phyloP scores from a whole-genome alignment of 2,113 vertebrate genomes.

The Tyto alba region DNA sequence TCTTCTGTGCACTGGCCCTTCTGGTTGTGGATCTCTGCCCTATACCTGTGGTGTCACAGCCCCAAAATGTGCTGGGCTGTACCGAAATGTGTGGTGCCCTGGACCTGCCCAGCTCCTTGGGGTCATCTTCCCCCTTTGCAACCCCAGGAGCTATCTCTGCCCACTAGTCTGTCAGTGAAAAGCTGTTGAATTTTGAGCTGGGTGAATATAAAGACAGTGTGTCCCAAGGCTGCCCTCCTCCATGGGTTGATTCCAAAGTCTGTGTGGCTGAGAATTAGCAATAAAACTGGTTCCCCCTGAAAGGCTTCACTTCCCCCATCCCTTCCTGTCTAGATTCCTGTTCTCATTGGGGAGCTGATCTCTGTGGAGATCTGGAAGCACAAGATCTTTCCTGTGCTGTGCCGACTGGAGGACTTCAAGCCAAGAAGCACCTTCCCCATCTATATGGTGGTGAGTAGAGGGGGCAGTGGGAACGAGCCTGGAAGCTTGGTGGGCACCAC shows the following conservation, averaged over 20 bases:
- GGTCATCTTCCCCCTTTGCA: background rate
- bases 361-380: conserved; percentile 91
- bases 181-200: background rate
- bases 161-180: background rate
- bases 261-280: background rate
- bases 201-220: background rate
- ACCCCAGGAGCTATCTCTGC: background rate
- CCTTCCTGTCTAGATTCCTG: conserved; percentile 75
- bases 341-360: conserved; percentile 86
- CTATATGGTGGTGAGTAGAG: conserved; percentile 89
- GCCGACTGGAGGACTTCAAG: conserved; percentile 87
- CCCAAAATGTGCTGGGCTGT: background rate
- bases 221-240: background rate
- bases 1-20: accelerated
- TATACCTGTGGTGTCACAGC: background rate
- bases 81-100: background rate
- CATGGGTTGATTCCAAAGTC: accelerated
- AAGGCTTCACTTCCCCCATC: background rate
- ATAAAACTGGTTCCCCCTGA: background rate
- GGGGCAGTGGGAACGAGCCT: background rate
- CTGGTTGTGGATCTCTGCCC: accelerated
- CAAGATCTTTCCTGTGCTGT: conserved; percentile 87
- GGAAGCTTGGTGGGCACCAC: background rate
- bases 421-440: conserved; percentile 88
- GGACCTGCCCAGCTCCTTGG: background rate